Conservation (phyloP, 2,113 vertebrate genomes). For the Pteruthius melanotis region DNA sequence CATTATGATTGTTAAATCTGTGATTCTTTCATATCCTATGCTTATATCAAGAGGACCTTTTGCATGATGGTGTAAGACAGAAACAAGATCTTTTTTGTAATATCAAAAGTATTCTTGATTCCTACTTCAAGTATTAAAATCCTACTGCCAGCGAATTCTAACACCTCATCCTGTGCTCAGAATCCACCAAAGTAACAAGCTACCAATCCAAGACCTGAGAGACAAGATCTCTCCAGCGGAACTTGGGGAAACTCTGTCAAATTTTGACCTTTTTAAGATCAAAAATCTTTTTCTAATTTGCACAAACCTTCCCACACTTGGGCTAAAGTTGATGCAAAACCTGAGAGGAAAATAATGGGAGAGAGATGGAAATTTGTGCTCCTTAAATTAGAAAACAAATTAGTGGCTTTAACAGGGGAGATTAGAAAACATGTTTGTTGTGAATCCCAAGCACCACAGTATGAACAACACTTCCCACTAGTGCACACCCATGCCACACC, state of each 20-base stretch:
- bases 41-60: neutral
- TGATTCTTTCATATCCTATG: neutral
- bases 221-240: neutral
- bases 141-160: neutral
- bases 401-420: neutral
- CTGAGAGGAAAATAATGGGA: neutral
- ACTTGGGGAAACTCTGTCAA: neutral
- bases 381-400: neutral
- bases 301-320: neutral
- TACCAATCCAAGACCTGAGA: neutral
- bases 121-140: neutral
- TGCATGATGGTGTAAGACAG: neutral
- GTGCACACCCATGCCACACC: neutral
- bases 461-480: neutral
- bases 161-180: neutral
- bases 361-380: neutral
- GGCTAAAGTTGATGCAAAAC: neutral
- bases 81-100: neutral
- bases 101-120: neutral
- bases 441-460: neutral
- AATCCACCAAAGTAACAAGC: neutral
- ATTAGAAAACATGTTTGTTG: neutral
- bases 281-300: neutral
- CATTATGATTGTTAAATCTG: neutral
- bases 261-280: neutral